Percentiles rank a stretch among this genome's conserved stretches.
Conservation (phyloP, 2,888 invertebrate genomes). For the Poecilobothrus nobilitatus region DNA sequence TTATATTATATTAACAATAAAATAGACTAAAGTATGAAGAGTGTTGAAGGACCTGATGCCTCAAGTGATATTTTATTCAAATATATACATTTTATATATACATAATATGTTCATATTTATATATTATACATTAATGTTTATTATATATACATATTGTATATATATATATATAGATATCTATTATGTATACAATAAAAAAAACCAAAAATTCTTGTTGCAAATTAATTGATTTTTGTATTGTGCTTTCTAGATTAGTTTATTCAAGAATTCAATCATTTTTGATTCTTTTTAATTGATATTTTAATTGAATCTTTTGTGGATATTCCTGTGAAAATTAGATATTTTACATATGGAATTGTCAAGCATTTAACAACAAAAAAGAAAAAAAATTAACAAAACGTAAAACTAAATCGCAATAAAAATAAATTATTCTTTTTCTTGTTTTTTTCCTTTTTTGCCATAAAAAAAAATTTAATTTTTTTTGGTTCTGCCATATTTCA, state of each 20-base stretch:
- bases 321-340: background rate
- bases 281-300: constrained; percentile 4
- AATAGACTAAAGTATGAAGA: background rate
- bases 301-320: constrained; percentile 6
- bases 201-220: constrained; percentile 16
- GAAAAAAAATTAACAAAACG: background rate
- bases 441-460: no score
- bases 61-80: no score
- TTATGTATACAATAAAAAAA: background rate
- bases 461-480: no score
- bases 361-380: background rate
- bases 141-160: no score
- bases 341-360: constrained; percentile 1
- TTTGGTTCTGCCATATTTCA: no score
- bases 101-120: background rate
- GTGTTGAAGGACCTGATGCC: background rate
- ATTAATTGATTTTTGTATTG: constrained; percentile 19
- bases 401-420: background rate
- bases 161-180: no score
- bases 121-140: no score
- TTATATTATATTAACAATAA: background rate
- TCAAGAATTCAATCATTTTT: constrained; percentile 9
- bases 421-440: background rate
- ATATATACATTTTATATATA: no score
- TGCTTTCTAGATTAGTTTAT: constrained; percentile 17